phyloP scores from a whole-genome alignment of 2,797 vertebrate species.

The Alcedo atthis region DNA sequence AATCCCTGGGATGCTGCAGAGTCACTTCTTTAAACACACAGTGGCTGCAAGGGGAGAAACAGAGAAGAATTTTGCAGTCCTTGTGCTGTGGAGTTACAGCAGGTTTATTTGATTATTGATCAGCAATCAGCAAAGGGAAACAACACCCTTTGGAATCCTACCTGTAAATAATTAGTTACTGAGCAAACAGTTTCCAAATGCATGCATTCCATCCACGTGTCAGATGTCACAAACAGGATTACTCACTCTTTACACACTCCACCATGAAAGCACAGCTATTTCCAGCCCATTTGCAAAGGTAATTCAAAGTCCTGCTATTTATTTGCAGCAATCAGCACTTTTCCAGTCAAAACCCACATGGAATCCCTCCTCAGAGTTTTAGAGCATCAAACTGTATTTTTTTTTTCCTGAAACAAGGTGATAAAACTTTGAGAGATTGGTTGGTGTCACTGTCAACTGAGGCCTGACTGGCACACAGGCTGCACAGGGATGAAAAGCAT shows the following conservation, averaged over 20 bases:
- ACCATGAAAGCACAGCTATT: not conserved
- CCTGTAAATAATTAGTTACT: slow-evolving; percentile 30
- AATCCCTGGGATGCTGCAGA: not conserved
- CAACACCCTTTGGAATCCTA: not conserved
- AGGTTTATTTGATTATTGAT: not conserved
- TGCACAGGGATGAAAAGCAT: not conserved
- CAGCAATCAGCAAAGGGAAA: not conserved
- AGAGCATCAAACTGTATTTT: not conserved
- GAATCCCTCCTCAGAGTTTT: not conserved
- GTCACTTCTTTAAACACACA: not conserved
- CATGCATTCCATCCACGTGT: not conserved
- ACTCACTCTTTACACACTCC: not conserved
- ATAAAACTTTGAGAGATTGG: not conserved
- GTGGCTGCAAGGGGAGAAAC: not conserved
- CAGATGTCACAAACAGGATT: not conserved
- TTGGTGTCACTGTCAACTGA: not conserved
- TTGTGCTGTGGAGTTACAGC: not conserved
- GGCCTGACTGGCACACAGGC: not conserved
- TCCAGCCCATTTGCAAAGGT: not conserved
- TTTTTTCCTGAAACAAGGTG: not conserved
- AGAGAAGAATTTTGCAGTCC: not conserved
- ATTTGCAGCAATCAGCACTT: not conserved
- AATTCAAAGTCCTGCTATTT: not conserved
- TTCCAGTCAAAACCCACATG: not conserved
- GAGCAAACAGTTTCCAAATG: slow-evolving; percentile 2